Evolutionary conservation across 2,113 vertebrate species (phyloP).

Genomic region (Chionodraco myersi): DNA sequence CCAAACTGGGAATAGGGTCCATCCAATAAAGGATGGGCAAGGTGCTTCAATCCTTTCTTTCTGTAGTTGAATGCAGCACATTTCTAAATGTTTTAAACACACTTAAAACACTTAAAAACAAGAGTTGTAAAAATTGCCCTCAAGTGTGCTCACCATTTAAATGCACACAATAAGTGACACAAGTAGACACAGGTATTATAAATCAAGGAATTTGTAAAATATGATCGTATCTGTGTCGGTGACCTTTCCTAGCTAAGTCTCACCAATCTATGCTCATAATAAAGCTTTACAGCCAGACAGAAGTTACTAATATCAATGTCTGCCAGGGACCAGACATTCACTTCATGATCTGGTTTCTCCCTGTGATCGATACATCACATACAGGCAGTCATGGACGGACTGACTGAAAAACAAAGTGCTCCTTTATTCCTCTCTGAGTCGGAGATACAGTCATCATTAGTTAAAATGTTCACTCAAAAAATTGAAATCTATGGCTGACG

Average conservation of each 20-base stretch:
- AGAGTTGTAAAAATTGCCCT: background rate
- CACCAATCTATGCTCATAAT: background rate
- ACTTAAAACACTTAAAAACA: too few relatives aligned
- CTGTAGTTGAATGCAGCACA: too few relatives aligned
- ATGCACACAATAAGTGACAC: background rate
- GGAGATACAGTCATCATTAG: constrained; percentile 12
- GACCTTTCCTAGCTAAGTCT: background rate
- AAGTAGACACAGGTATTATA: background rate
- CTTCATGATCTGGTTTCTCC: constrained; percentile 36
- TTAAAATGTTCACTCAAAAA: background rate
- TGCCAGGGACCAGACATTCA: constrained; percentile 32
- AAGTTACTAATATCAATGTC: constrained; percentile 39
- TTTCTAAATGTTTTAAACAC: too few relatives aligned
- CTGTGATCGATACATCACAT: constrained; percentile 26
- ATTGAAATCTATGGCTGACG: constrained; percentile 26
- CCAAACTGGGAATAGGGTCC: too few relatives aligned
- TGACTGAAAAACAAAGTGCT: background rate
- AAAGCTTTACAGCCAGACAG: constrained; percentile 9
- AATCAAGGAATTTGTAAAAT: background rate
- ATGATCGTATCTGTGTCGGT: background rate
- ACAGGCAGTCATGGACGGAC: constrained; percentile 16
- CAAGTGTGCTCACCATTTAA: background rate
- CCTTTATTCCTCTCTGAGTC: constrained; percentile 8
- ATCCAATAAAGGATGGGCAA: too few relatives aligned
- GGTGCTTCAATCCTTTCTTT: too few relatives aligned